These are phyloP conservation scores for Callithrix jacchus DNA, from an alignment of 2,113 vertebrate genomes.

Conservation along the genomic window DNA sequence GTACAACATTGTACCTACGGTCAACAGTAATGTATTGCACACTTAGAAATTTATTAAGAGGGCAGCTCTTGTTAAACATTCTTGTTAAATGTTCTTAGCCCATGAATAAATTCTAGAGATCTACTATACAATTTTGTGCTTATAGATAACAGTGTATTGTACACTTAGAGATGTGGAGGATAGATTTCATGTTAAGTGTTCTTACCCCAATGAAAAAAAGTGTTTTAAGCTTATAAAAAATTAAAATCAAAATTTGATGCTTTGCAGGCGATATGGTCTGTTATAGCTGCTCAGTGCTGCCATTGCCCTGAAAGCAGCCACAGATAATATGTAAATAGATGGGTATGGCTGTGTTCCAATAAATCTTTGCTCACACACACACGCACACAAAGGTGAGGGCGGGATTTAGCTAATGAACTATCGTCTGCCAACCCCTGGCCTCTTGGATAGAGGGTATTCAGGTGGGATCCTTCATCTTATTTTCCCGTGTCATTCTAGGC, in stretches of 20 bases:
- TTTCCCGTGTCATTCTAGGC: neutral
- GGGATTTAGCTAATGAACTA: neutral
- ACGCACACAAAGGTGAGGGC: neutral
- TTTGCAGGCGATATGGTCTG: neutral
- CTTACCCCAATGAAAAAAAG: neutral
- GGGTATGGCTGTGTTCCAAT: neutral
- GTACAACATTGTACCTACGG: no score
- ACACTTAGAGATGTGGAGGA: neutral
- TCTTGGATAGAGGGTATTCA: neutral
- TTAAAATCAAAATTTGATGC: neutral
- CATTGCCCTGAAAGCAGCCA: neutral
- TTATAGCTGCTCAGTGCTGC: neutral
- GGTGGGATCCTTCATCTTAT: neutral
- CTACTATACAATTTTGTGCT: neutral
- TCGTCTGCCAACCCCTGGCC: neutral
- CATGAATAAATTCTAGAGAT: neutral
- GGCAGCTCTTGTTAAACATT: neutral
- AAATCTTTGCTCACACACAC: neutral
- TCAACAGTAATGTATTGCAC: no score
- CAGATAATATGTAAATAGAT: neutral
- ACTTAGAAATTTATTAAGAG: neutral
- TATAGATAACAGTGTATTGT: neutral
- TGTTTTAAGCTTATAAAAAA: neutral
- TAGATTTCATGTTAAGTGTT: neutral
- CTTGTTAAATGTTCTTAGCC: neutral